phyloP scores from a whole-genome alignment of 2,113 vertebrate species.

The Mormoops blainvillei region DNA sequence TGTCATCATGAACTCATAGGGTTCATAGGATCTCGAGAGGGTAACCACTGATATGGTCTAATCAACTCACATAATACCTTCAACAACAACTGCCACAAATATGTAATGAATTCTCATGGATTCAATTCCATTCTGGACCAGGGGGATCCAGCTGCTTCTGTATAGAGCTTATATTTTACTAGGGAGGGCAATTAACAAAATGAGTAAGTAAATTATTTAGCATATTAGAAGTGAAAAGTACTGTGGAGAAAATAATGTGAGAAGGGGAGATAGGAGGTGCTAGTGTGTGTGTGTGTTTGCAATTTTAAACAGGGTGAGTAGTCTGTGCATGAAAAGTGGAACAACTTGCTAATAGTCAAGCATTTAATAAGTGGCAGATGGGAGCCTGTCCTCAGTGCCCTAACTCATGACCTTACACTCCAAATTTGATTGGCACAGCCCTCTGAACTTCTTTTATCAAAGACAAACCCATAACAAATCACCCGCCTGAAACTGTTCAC shows the following conservation, averaged over 20 bases:
- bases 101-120: neutral
- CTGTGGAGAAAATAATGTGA: neutral
- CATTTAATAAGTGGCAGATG: neutral
- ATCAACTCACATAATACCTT: neutral
- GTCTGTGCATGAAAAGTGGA: neutral
- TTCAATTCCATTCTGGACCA: neutral
- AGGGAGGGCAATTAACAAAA: neutral
- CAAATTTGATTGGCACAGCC: neutral
- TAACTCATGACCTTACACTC: neutral
- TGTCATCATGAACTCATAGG: neutral
- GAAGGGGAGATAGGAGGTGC: neutral
- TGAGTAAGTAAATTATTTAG: slow-evolving; percentile 19
- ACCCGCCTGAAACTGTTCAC: neutral
- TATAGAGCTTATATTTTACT: neutral
- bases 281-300: neutral
- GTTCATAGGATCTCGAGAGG: neutral
- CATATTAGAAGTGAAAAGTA: neutral
- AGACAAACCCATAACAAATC: neutral
- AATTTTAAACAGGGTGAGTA: neutral
- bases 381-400: neutral
- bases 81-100: neutral
- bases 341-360: neutral
- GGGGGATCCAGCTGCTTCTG: neutral
- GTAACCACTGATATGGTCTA: neutral
- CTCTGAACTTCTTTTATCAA: neutral